These are phyloP conservation scores for Drosophila monieri DNA, from an alignment of 2,888 invertebrate species.

Conservation along the genomic window DNA sequence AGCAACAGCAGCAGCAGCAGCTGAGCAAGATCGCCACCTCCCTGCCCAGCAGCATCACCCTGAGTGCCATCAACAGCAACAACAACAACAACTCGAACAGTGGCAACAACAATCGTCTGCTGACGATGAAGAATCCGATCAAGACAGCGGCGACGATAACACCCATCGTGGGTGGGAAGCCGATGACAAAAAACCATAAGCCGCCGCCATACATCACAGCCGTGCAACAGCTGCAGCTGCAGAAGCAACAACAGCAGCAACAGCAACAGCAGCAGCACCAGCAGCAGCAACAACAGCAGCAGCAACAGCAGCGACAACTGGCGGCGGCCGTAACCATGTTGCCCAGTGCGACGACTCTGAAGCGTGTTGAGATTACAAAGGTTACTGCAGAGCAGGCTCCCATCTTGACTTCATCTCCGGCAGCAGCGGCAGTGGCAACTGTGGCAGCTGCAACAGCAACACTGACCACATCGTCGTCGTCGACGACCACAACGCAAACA, in stretches of 20 bases:
- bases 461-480: conserved; percentile 34
- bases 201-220: conserved; percentile 81
- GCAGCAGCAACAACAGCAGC: conserved; percentile 74
- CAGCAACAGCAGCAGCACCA: conserved; percentile 53
- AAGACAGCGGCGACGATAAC: conserved; percentile 83
- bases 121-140: conserved; percentile 68
- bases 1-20: conserved; percentile 70
- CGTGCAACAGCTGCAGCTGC: conserved; percentile 80
- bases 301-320: conserved; percentile 78
- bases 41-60: conserved; percentile 76
- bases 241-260: conserved; percentile 73
- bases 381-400: conserved; percentile 47
- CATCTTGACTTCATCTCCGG: conserved; percentile 38
- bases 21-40: conserved; percentile 72
- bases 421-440: conserved; percentile 28
- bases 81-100: conserved; percentile 46
- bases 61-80: conserved; percentile 71
- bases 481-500: conserved; percentile 42
- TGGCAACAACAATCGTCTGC: conserved; percentile 56
- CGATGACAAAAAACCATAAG: conserved; percentile 82
- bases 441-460: conserved; percentile 41
- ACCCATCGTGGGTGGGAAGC: conserved; percentile 82
- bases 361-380: conserved; percentile 76
- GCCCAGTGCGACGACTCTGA: conserved; percentile 82
- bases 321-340: conserved; percentile 83